Percentiles rank a stretch among this genome's conserved stretches.
Evolutionary conservation across 2,113 vertebrate species (phyloP).

Genomic region (Sclerurus mexicanus): DNA sequence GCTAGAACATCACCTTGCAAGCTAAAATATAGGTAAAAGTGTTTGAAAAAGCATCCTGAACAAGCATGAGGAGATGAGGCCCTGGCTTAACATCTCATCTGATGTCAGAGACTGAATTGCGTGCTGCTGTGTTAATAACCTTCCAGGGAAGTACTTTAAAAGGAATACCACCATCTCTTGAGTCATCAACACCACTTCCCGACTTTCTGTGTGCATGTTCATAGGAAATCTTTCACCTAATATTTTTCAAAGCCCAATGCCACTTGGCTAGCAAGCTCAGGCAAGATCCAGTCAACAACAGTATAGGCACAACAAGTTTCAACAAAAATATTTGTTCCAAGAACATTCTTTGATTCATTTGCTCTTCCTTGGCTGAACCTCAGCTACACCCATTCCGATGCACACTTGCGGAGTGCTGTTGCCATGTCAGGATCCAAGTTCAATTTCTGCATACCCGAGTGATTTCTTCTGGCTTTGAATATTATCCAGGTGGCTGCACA

Average conservation of each 20-base stretch:
- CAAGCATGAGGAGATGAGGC: neutral
- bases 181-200: slow-evolving; percentile 52
- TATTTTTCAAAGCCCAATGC: slow-evolving; percentile 29
- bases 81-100: neutral
- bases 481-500: slow-evolving; percentile 17
- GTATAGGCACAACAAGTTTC: slow-evolving; percentile 53
- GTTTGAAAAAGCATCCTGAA: neutral
- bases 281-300: slow-evolving; percentile 41
- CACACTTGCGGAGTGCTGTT: neutral
- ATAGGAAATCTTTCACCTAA: slow-evolving; percentile 53
- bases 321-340: slow-evolving; percentile 52
- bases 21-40: neutral
- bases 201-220: slow-evolving; percentile 11
- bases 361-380: slow-evolving; percentile 44
- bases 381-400: slow-evolving; percentile 24
- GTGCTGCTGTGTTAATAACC: neutral
- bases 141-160: slow-evolving; percentile 26
- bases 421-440: slow-evolving; percentile 1
- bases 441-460: neutral
- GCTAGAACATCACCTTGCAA: neutral
- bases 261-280: slow-evolving; percentile 34
- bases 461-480: slow-evolving; percentile 15
- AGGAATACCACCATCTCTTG: slow-evolving; percentile 28
- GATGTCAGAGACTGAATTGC: neutral
- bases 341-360: slow-evolving; percentile 50